A percentile compares a stretch with the other conserved stretches of the same genome.
Evolutionary conservation across 2,113 vertebrate species (phyloP).

Genomic region (Illadopsis cleaveri): DNA sequence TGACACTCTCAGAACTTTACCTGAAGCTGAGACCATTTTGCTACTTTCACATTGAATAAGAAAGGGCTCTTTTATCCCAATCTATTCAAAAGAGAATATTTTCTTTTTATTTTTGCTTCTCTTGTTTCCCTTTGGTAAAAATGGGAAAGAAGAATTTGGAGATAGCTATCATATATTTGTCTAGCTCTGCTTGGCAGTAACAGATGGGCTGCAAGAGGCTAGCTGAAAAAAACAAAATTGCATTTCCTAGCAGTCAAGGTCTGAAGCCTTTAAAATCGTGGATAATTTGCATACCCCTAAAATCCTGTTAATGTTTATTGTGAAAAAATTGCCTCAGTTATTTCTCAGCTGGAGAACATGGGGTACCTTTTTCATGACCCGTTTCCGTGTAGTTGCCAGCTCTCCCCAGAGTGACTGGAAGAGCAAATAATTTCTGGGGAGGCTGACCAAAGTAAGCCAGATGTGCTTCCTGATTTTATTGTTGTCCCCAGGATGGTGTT

Average conservation of each 20-base stretch:
- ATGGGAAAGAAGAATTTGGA: neutral
- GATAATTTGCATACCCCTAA: neutral
- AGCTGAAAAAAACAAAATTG: neutral
- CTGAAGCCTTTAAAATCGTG: neutral
- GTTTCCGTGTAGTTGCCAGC: neutral
- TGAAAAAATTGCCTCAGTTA: neutral
- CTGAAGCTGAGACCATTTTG: neutral
- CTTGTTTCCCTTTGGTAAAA: neutral
- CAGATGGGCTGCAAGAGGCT: neutral
- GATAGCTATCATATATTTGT: fast-evolving
- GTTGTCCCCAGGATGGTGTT: neutral
- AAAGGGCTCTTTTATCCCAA: conserved; percentile 1
- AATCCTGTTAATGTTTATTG: neutral
- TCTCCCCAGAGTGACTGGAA: neutral
- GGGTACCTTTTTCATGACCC: neutral
- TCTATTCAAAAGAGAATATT: neutral
- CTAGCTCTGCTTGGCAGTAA: neutral
- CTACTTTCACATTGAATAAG: neutral
- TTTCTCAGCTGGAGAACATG: conserved; percentile 14
- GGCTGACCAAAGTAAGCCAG: conserved; percentile 26
- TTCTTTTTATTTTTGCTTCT: neutral
- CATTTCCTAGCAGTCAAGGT: conserved; percentile 13
- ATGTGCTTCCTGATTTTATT: neutral
- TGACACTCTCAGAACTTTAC: neutral
- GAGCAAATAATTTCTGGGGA: neutral